Conservation (phyloP, 2,113 vertebrate genomes). For the Atractosteus spatula region DNA sequence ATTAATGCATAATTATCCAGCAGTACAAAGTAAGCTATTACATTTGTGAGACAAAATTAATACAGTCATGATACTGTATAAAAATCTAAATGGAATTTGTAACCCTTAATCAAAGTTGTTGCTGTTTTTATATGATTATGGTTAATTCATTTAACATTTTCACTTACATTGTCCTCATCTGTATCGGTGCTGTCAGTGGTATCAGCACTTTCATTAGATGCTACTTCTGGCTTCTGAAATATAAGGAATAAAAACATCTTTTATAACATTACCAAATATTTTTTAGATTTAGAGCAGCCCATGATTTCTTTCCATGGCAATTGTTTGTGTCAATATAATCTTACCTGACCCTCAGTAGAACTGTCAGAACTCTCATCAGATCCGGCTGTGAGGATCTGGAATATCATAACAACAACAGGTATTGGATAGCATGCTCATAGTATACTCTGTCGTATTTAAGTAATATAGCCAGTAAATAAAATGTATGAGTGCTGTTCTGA, state of each 20-base stretch:
- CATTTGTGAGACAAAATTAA: too few relatives aligned
- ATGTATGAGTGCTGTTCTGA: too few relatives aligned
- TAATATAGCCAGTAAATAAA: background rate
- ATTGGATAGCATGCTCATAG: background rate
- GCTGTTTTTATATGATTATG: too few relatives aligned
- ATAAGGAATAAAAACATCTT: background rate
- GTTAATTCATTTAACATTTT: too few relatives aligned
- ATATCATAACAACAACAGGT: conserved; percentile 3
- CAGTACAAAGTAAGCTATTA: too few relatives aligned
- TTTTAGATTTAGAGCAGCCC: too few relatives aligned
- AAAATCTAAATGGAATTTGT: too few relatives aligned
- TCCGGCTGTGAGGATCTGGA: conserved; percentile 35
- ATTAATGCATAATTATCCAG: too few relatives aligned
- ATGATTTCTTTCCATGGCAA: background rate
- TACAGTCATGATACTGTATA: too few relatives aligned
- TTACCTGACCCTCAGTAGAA: conserved; percentile 57
- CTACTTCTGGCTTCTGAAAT: conserved; percentile 28
- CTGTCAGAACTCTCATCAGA: conserved; percentile 56
- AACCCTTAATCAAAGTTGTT: too few relatives aligned
- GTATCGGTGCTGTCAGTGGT: conserved; percentile 31
- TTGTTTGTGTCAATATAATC: background rate
- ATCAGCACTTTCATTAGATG: conserved; percentile 39
- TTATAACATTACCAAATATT: background rate
- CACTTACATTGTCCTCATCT: conserved; percentile 31
- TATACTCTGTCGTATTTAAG: background rate